Conservation (phyloP, 2,888 invertebrate species). For the Ophion ventricosus region DNA sequence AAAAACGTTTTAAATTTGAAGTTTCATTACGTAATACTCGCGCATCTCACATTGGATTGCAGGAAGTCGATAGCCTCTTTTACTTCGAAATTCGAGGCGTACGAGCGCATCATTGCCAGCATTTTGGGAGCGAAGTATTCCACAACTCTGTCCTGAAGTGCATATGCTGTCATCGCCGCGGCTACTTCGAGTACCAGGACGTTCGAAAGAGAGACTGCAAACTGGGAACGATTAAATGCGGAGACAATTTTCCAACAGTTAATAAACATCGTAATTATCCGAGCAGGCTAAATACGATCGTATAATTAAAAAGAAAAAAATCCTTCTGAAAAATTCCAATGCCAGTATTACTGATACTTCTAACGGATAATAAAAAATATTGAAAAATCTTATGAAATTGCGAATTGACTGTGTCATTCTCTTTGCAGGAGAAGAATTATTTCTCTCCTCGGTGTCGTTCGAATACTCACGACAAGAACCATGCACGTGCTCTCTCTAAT, state of each 20-base stretch:
- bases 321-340: not conserved
- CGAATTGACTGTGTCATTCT: conserved; percentile 4
- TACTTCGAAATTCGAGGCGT: conserved; percentile 78
- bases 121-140: conserved; percentile 83
- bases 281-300: not conserved
- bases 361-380: not conserved
- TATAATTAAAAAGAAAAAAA: not conserved
- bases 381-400: not conserved
- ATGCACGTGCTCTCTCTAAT: conserved; percentile 90
- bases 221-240: conserved; percentile 80
- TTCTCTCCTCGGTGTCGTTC: not conserved
- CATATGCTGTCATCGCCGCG: conserved; percentile 86
- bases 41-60: conserved; percentile 85
- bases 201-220: conserved; percentile 84
- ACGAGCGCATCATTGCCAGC: conserved; percentile 83
- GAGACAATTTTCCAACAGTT: not conserved
- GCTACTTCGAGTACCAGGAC: conserved; percentile 87
- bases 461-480: conserved; percentile 85
- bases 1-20: not conserved
- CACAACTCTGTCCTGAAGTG: conserved; percentile 83
- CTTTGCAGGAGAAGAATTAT: conserved; percentile 5
- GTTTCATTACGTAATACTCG: not conserved
- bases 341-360: not conserved
- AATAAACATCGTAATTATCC: too few relatives aligned
- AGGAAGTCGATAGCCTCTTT: conserved; percentile 85